These are phyloP conservation scores for Triplophysa dalaica DNA, from an alignment of 2,113 vertebrate genomes.

Conservation along the genomic window DNA sequence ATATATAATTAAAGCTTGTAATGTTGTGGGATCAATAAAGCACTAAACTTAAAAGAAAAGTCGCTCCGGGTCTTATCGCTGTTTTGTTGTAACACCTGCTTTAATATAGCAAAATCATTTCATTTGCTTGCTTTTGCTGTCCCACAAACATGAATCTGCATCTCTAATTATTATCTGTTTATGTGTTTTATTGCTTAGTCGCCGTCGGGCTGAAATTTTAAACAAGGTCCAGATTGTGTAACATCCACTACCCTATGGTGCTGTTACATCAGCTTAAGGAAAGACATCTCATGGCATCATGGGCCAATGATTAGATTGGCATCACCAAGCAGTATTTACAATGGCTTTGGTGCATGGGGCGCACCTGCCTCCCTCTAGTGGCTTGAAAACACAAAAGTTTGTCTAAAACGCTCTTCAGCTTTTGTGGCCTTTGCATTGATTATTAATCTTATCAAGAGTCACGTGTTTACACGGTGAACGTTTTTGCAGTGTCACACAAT, in stretches of 20 bases:
- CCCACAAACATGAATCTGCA: background rate
- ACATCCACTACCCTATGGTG: background rate
- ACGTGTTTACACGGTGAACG: too few relatives aligned
- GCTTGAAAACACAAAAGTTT: background rate
- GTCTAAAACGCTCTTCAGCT: too few relatives aligned
- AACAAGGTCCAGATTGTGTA: too few relatives aligned
- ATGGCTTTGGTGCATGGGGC: background rate
- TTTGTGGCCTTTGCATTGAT: too few relatives aligned
- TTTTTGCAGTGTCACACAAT: too few relatives aligned
- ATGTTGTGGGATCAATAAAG: background rate
- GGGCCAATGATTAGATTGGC: conserved; percentile 39
- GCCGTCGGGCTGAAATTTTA: conserved; percentile 8
- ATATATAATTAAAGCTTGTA: too few relatives aligned
- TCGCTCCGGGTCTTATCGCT: background rate
- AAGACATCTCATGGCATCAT: conserved; percentile 31
- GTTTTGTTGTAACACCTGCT: too few relatives aligned
- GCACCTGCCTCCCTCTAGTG: conserved; percentile 43
- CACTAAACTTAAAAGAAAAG: background rate
- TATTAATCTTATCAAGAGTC: too few relatives aligned
- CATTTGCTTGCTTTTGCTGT: background rate
- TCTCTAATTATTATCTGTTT: conserved; percentile 1
- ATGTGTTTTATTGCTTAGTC: background rate
- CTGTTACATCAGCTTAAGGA: conserved; percentile 47
- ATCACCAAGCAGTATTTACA: conserved; percentile 48
- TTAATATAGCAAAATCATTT: background rate